Evolutionary conservation across 53 echinoderm and acorn worm species (phyloP).

Genomic region (Henricia sp.): DNA sequence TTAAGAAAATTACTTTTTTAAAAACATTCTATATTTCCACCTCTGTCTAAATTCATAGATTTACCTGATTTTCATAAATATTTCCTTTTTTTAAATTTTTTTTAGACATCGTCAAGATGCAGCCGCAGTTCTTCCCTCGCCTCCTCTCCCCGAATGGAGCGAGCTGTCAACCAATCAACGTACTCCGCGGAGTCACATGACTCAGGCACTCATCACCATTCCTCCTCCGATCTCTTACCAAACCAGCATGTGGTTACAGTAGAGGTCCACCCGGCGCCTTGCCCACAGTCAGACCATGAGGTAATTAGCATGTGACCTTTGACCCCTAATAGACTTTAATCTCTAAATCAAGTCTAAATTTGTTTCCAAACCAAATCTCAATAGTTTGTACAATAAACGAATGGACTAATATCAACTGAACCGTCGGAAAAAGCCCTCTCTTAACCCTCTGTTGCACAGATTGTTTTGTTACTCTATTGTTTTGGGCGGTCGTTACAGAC

Average conservation of each 20-base stretch:
- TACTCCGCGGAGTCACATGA: conserved; percentile 34
- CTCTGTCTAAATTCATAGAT: too few relatives aligned
- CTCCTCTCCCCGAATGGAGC: conserved; percentile 57
- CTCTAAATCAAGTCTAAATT: too few relatives aligned
- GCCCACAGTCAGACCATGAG: conserved; percentile 19
- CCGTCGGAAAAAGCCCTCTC: too few relatives aligned
- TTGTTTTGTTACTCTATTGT: too few relatives aligned
- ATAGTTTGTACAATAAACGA: too few relatives aligned
- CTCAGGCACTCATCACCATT: conserved; percentile 50
- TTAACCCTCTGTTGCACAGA: too few relatives aligned
- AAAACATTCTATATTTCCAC: too few relatives aligned
- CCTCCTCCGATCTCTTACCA: conserved; percentile 43
- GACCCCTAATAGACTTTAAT: background rate
- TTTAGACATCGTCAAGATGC: conserved; percentile 48
- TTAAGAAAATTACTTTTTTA: too few relatives aligned
- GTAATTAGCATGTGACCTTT: conserved; percentile 5
- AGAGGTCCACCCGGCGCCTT: conserved; percentile 60
- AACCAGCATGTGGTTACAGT: conserved; percentile 68
- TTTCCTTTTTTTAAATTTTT: background rate
- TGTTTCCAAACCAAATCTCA: too few relatives aligned
- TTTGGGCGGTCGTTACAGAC: too few relatives aligned
- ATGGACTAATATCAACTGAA: too few relatives aligned
- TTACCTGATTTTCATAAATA: too few relatives aligned
- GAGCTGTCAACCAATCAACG: conserved; percentile 37
- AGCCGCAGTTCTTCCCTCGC: conserved; percentile 73